Percentiles rank a stretch among this genome's conserved stretches.
Conservation (phyloP, 2,888 invertebrate species). For the Nipponacmea schrenckii region DNA sequence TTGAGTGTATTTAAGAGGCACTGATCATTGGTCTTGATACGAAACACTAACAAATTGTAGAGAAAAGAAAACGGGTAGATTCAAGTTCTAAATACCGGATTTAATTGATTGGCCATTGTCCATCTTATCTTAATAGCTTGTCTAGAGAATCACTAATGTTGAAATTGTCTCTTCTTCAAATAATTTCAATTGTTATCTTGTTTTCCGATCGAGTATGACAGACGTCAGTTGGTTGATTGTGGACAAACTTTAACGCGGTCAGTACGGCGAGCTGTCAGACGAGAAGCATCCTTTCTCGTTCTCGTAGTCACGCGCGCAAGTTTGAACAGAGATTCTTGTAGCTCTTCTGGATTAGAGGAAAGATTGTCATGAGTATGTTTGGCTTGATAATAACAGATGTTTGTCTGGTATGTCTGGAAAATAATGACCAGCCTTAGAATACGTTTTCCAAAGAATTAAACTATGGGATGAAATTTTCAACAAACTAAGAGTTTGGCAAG, state of each 20-base stretch:
- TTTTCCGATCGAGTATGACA: background rate
- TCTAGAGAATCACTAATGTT: background rate
- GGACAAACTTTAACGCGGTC: background rate
- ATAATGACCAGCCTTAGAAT: background rate
- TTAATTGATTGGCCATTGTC: conserved; percentile 3
- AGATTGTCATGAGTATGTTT: background rate
- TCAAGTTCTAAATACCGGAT: background rate
- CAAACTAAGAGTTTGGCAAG: too few species aligned
- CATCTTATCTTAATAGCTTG: background rate
- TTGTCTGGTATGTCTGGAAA: background rate
- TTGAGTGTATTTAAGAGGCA: background rate
- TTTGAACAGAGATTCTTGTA: conserved; percentile 2
- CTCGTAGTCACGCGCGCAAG: background rate
- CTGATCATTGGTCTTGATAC: background rate
- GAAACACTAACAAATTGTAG: background rate
- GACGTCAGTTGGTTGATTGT: background rate
- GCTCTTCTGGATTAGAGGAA: background rate
- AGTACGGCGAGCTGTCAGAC: background rate
- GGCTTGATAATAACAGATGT: background rate
- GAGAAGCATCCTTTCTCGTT: background rate
- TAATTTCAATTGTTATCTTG: background rate
- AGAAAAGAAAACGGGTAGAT: background rate
- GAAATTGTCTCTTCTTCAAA: background rate
- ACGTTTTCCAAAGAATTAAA: too few species aligned
- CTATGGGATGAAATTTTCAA: too few species aligned